phyloP scores from a whole-genome alignment of 2,797 vertebrate genomes.

The Rhinophrynus dorsalis region DNA sequence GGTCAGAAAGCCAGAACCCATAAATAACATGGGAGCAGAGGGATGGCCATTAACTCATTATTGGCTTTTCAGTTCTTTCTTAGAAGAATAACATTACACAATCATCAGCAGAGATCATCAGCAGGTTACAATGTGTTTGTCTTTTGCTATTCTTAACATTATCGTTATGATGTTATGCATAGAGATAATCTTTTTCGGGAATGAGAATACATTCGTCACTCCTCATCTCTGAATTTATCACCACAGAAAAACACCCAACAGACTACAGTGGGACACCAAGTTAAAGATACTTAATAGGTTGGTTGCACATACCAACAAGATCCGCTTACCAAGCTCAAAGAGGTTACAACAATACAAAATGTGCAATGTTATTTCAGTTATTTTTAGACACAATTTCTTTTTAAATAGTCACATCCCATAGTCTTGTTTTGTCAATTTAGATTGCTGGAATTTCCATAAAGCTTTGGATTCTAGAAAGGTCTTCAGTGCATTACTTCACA shows the following conservation, averaged over 20 bases:
- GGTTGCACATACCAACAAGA: conserved; percentile 9
- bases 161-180: neutral
- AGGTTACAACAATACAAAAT: conserved; percentile 11
- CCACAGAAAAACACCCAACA: conserved; percentile 24
- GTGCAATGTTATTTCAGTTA: neutral
- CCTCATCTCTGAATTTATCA: neutral
- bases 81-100: too few species aligned
- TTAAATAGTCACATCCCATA: too few species aligned
- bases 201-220: neutral
- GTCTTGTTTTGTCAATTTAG: too few species aligned
- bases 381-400: neutral
- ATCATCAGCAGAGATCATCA: too few species aligned
- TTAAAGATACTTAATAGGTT: neutral
- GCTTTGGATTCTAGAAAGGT: too few species aligned
- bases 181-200: neutral
- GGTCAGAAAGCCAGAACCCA: too few species aligned
- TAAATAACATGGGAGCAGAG: too few species aligned
- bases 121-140: too few species aligned
- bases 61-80: too few species aligned
- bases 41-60: too few species aligned
- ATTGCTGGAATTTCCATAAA: too few species aligned
- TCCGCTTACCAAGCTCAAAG: neutral
- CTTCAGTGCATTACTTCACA: too few species aligned
- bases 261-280: conserved; percentile 9
- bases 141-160: neutral